Evolutionary conservation across 2,888 invertebrate genomes (phyloP), one percentile per base, ranked within the genome.

Genomic region (Enchytraeus crypticus): DNA sequence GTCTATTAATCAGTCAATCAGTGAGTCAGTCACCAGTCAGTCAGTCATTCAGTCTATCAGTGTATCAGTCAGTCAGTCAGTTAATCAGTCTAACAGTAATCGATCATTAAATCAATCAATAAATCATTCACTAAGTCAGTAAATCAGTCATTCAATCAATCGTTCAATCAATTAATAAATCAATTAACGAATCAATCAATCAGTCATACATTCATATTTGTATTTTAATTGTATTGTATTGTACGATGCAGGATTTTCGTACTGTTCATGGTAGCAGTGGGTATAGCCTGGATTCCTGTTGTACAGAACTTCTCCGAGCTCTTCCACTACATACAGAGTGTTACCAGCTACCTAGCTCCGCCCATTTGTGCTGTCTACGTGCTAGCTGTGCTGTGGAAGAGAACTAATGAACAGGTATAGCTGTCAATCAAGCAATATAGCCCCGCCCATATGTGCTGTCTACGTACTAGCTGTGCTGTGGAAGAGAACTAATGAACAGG

Each of bases 301-400:
- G 75, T 84, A 23, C 75, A 81, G 66, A 79, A 80, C 61, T 79
- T 80, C 29, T 77, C 81, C 26, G 79, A 82, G 69, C 75, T 84
- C 18, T 84, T 83, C 73, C 79, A 81, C 65, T 84, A 84, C 73
- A 80, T 83, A 58, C 83, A 84, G 71, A 77, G 79, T 55, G 79
- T 84, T 23, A 79, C 81, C n/a, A 77, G 80, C 43, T 83, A 80
- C 66, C 71, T 83, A 23, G 77, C 82, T 0, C 83, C 83, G 1
- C 83, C 83, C 1, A 79, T 83, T 62, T 81, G 82, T 66, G 81
- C 82, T 26, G 78, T 81, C 29, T 84, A 82, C 68, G 66, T 82
- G 2, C 71, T 82, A 53, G 83, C 82, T 1, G 70, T 84, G 21
- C 78, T 82, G 63, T 80, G 79, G 76, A 72, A 76, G 51, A 66